Percentiles rank a stretch among this genome's conserved stretches.
These are phyloP conservation scores for Plecturocebus donacophilus DNA, from an alignment of 2,113 vertebrate species.

Conservation along the genomic window DNA sequence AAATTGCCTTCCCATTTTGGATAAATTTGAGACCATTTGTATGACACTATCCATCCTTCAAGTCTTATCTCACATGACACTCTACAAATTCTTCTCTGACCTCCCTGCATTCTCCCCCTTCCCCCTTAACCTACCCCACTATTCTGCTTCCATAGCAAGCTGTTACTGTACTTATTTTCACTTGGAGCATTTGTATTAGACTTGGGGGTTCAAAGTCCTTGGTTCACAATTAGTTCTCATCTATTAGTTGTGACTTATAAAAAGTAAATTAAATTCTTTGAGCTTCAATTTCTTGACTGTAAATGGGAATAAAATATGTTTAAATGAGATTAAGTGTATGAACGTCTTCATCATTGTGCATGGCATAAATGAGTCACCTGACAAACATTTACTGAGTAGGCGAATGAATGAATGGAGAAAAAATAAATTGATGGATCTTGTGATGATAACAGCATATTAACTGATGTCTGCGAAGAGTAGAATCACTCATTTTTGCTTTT, in stretches of 20 bases:
- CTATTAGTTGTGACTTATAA: neutral
- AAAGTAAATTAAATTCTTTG: neutral
- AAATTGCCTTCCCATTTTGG: neutral
- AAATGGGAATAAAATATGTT: neutral
- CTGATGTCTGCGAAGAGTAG: neutral
- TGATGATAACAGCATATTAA: neutral
- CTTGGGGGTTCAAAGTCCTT: neutral
- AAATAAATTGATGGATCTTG: neutral
- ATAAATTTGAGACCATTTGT: neutral
- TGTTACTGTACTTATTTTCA: neutral
- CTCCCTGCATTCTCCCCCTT: neutral
- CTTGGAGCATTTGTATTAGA: no score
- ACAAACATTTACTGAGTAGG: neutral
- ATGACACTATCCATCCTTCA: neutral
- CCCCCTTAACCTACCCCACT: neutral
- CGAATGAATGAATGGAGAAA: neutral
- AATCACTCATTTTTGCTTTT: neutral
- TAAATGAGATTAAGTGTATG: neutral
- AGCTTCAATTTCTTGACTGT: neutral
- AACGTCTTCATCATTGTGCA: neutral
- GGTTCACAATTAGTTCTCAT: neutral
- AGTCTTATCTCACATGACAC: no score
- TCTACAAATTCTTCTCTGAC: neutral
- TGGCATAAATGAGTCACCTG: neutral
- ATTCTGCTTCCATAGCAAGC: neutral